phyloP scores from a whole-genome alignment of 1,140 invertebrate species.

The Achroia grisella region DNA sequence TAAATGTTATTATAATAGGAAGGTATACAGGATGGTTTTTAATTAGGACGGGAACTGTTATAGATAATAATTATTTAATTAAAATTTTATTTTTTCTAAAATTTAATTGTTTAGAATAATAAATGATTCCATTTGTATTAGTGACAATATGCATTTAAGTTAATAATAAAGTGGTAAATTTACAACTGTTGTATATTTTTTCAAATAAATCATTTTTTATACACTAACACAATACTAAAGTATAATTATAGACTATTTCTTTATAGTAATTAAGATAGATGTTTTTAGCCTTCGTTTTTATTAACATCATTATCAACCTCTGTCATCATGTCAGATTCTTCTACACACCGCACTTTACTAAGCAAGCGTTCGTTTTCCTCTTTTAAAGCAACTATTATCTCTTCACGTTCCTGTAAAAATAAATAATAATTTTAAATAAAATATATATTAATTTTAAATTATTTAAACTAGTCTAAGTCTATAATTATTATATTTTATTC shows the following conservation, averaged over 20 bases:
- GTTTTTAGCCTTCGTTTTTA: too few species aligned
- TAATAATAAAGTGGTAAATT: too few species aligned
- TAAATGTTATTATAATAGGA: neutral
- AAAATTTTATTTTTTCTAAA: neutral
- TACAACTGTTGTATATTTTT: too few species aligned
- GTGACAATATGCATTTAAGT: too few species aligned
- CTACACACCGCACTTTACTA: constrained; percentile 40
- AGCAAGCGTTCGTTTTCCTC: constrained; percentile 62
- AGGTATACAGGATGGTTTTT: neutral
- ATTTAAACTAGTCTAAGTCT: neutral
- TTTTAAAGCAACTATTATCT: constrained; percentile 47
- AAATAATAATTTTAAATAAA: neutral
- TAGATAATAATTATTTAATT: neutral
- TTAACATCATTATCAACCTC: too few species aligned
- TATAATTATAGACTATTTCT: too few species aligned
- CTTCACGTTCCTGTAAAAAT: constrained; percentile 46
- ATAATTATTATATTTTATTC: neutral
- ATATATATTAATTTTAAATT: neutral
- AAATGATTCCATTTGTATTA: neutral
- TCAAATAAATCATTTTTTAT: too few species aligned
- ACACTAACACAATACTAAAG: too few species aligned
- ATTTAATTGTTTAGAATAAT: neutral
- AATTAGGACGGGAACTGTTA: neutral
- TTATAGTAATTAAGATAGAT: too few species aligned
- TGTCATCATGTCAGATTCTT: constrained; percentile 12